A percentile compares a stretch with the other conserved stretches of the same genome.
These are phyloP conservation scores for Ciconia maguari DNA, from an alignment of 2,113 vertebrate genomes.

Conservation along the genomic window DNA sequence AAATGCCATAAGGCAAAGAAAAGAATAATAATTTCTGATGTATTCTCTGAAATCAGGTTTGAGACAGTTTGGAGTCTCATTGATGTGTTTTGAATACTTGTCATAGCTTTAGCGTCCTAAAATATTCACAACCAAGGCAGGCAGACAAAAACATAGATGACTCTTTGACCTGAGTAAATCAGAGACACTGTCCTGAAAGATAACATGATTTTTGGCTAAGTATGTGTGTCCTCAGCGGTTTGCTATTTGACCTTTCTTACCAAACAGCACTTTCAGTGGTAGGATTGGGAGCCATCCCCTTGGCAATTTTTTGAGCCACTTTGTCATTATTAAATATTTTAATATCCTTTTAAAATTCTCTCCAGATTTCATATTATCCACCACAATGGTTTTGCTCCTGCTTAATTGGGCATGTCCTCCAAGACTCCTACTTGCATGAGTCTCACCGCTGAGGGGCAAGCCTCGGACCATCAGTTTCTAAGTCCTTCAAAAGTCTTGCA, in stretches of 20 bases:
- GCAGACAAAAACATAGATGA: background rate
- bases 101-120: background rate
- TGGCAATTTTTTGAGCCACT: background rate
- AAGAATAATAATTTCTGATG: background rate
- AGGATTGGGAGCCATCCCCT: background rate
- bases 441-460: background rate
- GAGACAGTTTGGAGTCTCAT: background rate
- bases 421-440: background rate
- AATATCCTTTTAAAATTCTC: background rate
- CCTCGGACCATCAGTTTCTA: background rate
- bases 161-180: background rate
- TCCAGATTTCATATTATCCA: background rate
- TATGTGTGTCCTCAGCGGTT: background rate
- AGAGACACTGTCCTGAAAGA: background rate
- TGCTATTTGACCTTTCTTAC: background rate
- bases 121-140: background rate
- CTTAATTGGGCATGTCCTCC: fast-evolving
- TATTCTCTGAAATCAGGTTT: background rate
- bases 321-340: background rate
- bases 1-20: background rate
- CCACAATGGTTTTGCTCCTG: background rate
- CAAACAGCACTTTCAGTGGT: background rate
- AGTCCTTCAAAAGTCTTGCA: background rate
- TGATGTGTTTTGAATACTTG: slow-evolving; percentile 23
- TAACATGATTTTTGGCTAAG: background rate